These are phyloP conservation scores for Lamprotornis superbus DNA, from an alignment of 2,113 vertebrate species.

Conservation along the genomic window DNA sequence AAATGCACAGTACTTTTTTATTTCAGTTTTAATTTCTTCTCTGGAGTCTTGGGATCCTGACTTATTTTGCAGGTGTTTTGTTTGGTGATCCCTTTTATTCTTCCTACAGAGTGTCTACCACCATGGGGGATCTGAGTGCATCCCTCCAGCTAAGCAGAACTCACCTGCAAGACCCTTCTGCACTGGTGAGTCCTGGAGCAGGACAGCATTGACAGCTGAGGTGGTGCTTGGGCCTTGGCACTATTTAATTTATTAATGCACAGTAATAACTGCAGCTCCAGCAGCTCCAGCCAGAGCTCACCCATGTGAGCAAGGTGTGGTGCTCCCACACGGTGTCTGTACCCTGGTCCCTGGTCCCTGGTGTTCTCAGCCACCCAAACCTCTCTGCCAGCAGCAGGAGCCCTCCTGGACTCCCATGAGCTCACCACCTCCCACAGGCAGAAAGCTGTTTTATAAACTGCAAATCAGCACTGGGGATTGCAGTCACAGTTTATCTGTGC, in stretches of 20 bases:
- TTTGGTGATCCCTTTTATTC: background rate
- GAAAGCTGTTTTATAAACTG: background rate
- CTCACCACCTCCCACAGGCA: background rate
- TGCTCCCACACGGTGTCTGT: rapidly evolving
- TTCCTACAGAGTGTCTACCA: background rate
- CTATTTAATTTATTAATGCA: background rate
- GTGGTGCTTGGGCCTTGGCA: background rate
- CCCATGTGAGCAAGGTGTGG: rapidly evolving
- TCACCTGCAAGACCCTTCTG: background rate
- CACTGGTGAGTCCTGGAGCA: background rate
- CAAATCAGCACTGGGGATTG: background rate
- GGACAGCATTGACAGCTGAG: background rate
- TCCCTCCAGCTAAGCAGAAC: background rate
- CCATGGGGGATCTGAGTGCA: background rate
- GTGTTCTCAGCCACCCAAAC: background rate
- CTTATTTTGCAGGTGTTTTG: background rate
- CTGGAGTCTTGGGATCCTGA: background rate
- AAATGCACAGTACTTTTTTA: background rate
- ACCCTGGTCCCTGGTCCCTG: background rate
- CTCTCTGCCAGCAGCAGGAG: background rate
- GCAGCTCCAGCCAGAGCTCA: background rate
- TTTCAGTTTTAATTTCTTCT: background rate
- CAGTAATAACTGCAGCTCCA: background rate
- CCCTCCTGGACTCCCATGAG: background rate
- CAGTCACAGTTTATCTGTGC: background rate